Conservation (phyloP, 2,797 vertebrate species). For the Melopsittacus undulatus region DNA sequence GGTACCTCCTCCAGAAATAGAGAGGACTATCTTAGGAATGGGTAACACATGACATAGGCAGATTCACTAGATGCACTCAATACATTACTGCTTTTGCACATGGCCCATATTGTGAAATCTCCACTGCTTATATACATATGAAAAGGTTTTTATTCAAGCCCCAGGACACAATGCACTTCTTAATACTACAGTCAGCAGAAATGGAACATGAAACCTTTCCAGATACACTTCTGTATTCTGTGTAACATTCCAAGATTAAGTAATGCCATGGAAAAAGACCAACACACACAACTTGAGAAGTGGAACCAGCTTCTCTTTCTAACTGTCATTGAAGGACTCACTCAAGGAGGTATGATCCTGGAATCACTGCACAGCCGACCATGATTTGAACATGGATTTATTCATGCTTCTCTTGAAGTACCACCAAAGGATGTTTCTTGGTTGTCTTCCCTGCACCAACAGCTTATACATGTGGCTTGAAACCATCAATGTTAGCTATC, state of each 20-base stretch:
- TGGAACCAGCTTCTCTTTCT: not conserved
- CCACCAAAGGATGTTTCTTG: not conserved
- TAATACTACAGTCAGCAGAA: not conserved
- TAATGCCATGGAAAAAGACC: not conserved
- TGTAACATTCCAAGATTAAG: not conserved
- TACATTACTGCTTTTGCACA: not conserved
- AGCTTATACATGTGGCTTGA: not conserved
- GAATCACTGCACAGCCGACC: fast-evolving
- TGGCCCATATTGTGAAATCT: not conserved
- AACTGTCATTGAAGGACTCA: not conserved
- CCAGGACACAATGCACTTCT: not conserved
- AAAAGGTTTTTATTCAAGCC: not conserved
- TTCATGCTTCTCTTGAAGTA: not conserved
- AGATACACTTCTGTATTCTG: not conserved
- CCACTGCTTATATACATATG: not conserved
- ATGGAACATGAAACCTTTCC: not conserved
- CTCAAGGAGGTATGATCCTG: not conserved
- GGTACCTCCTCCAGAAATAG: not conserved
- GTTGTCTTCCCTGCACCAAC: not conserved
- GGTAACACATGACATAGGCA: not conserved
- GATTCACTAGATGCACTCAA: not conserved
- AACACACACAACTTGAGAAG: not conserved
- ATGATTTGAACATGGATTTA: not conserved
- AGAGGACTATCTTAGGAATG: not conserved
- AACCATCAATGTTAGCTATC: not conserved